A percentile compares a stretch with the other conserved stretches of the same genome.
Conservation (phyloP, 2,797 vertebrate genomes). For the Passerculus sandwichensis region DNA sequence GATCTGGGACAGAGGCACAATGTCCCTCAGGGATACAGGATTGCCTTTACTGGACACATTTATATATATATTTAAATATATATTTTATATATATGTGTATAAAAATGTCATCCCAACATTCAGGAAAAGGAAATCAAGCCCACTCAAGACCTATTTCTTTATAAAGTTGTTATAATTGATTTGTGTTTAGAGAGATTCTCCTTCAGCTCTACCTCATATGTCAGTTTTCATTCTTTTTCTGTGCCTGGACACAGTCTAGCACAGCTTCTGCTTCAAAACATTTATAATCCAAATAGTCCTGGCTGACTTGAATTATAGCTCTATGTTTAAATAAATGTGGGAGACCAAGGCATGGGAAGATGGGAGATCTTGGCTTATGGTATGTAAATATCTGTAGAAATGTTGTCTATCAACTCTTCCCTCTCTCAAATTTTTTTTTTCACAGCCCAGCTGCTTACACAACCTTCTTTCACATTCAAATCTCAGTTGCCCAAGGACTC, state of each 20-base stretch:
- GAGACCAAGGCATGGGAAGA: background rate
- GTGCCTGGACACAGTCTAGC: background rate
- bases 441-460: background rate
- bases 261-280: background rate
- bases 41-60: background rate
- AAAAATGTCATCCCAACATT: background rate
- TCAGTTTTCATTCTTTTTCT: background rate
- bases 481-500: background rate
- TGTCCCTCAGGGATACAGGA: background rate
- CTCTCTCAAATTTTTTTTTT: background rate
- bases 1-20: background rate
- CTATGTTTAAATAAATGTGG: background rate
- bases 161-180: background rate
- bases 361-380: background rate
- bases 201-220: background rate
- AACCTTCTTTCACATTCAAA: background rate
- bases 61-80: background rate
- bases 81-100: background rate
- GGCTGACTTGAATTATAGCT: background rate
- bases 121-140: background rate
- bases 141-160: background rate
- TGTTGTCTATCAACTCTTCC: background rate
- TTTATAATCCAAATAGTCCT: background rate
- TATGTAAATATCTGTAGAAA: background rate
- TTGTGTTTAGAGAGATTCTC: background rate